Evolutionary conservation across 2,888 invertebrate genomes (phyloP), one percentile per base, ranked within the genome.

Genomic region (Tortricodes alternella): DNA sequence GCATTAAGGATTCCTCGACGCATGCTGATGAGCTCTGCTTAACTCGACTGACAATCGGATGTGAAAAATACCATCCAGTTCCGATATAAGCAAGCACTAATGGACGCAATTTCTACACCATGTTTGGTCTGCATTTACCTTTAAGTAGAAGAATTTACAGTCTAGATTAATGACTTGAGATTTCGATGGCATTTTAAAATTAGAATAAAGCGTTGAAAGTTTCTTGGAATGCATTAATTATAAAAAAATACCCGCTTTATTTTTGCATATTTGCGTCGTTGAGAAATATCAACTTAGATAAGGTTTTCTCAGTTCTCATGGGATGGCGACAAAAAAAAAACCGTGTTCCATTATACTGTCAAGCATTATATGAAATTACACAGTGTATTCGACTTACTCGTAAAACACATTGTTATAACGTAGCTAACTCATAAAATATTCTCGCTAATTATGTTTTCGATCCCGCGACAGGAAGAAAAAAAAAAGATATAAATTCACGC

Each of bases 401-500:
- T 44, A 23, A 32, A 38, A 23, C 27, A 41, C 43, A 44, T 13
- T 43, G 32, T 56, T 34, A n/a, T n/a, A n/a, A n/a, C n/a, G 37
- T 29, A 15, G 11, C 23, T 9, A 24, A 46, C 34, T 43, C 23
- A 24, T 13, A 35, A 43, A 55, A 29, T 43, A 27, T 48, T 53
- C 32, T 27, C 46, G 34, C 8, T 41, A 19, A 41, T 48, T 41
- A 55, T 55, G 41, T 19, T 19, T 7, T 21, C 41, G 60, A 65
- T 50, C 64, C 58, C 61, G 65, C 59, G 68, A 67, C 69, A 64
- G 39, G 59, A 65, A 53, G 59, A 68, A 68, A 68, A 67, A 62
- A 68, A 68, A 68, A 67, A 62, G 60, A 59, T 63, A 68, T 69
- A 73, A 73, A 71, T 74, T 70, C 62, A 70, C 68, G 74, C 73